phyloP scores from a whole-genome alignment of 2,113 vertebrate species.

The Sander lucioperca region DNA sequence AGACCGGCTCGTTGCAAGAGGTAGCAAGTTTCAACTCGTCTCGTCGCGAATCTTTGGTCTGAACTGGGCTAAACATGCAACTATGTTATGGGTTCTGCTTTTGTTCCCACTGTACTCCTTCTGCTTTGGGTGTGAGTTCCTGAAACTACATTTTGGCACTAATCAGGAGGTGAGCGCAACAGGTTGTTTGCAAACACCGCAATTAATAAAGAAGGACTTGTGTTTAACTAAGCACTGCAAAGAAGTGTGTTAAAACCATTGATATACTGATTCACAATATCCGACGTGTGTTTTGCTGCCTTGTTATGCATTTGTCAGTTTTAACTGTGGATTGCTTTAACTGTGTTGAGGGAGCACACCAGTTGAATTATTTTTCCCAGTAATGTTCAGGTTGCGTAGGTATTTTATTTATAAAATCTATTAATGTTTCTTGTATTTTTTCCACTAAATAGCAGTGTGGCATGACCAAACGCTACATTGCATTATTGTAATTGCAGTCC shows the following conservation, averaged over 20 bases:
- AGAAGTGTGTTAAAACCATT: background rate
- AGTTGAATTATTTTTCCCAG: background rate
- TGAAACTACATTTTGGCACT: background rate
- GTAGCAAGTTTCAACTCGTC: too few relatives aligned
- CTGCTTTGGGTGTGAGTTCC: background rate
- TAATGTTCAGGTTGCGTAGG: background rate
- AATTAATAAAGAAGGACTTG: background rate
- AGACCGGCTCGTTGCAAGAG: too few relatives aligned
- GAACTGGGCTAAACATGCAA: too few relatives aligned
- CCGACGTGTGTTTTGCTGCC: background rate
- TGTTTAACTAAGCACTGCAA: background rate
- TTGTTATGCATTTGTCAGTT: background rate
- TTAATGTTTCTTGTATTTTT: background rate
- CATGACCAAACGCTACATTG: background rate
- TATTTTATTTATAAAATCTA: background rate
- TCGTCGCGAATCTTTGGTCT: too few relatives aligned
- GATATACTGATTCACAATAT: background rate
- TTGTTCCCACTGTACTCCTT: background rate
- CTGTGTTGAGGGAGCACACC: background rate
- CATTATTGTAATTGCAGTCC: background rate
- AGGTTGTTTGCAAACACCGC: background rate
- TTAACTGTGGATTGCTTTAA: background rate
- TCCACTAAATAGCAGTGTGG: background rate
- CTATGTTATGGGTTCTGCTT: background rate
- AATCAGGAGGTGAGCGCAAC: background rate